Conservation (phyloP, 2,888 invertebrate genomes). For the Polietes domitor region DNA sequence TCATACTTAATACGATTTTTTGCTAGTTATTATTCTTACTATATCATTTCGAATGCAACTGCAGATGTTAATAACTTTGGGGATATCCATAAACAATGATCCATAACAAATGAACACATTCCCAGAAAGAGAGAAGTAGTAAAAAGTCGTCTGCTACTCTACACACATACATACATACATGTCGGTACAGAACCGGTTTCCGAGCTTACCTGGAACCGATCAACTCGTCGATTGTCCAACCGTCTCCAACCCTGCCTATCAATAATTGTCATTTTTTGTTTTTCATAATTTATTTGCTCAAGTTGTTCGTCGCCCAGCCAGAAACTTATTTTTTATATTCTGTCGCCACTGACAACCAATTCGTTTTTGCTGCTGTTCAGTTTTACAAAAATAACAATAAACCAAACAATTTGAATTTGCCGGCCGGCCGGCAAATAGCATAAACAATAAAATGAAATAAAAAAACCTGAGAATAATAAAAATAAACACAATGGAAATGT, state of each 20-base stretch:
- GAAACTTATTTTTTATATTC: too few relatives aligned
- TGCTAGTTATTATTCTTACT: background rate
- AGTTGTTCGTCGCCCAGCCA: background rate
- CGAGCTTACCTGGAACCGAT: background rate
- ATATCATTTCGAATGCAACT: background rate
- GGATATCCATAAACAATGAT: background rate
- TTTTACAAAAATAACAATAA: background rate
- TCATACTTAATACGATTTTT: too few relatives aligned
- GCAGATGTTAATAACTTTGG: background rate
- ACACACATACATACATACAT: too few relatives aligned
- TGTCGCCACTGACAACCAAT: too few relatives aligned
- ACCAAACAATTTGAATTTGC: constrained; percentile 43
- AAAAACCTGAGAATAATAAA: background rate
- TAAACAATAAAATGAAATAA: background rate
- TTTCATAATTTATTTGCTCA: constrained; percentile 21
- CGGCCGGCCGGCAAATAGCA: constrained; percentile 58
- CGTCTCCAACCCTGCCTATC: too few relatives aligned
- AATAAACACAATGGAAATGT: background rate
- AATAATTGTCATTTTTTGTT: background rate
- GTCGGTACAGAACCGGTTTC: too few relatives aligned
- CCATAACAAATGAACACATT: too few relatives aligned
- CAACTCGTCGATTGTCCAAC: too few relatives aligned
- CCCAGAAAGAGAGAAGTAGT: too few relatives aligned
- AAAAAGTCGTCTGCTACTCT: too few relatives aligned
- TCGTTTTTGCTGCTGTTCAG: too few relatives aligned